Base-by-base conservation (phyloP, 2,888 invertebrate species). In the Tyria jacobaeae region DNA sequence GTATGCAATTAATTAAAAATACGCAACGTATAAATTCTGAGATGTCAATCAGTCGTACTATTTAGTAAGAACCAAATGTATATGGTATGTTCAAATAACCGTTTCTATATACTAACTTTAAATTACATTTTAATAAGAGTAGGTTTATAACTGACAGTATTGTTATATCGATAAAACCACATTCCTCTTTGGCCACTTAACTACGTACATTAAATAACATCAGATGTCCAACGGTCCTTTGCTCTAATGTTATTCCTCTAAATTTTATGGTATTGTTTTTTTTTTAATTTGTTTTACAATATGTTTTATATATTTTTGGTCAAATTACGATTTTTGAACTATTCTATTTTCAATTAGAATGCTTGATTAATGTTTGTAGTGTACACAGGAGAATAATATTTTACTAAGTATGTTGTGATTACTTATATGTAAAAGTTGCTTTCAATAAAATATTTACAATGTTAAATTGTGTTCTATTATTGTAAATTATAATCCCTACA, bases 361-460 rank as follows among this genome's bases (percentile, higher is more conserved):
- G 48, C 58, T 61, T 71, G 57, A 48, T 66, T 68, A 58, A 62
- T 68, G 60, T 64, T 64, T 64, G 69, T 71, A 69, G 71, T 75
- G 64, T 66, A 64, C 69, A 71, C 54, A 62, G 39, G 37, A 54
- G 60, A 66, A 69, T 48, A 51, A 75, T 75, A 71, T 71, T 44
- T 35, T 74, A 75, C 59, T 68, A n/a, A n/a, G n/a, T n/a, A 70
- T 67, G 71, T 64, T 73, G 69, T 76, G 71, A 49, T 27, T 49
- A 15, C 15, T 24, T 44, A 60, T 66, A 75, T 78, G 73, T 79
- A 73, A 74, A 62, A 66, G 68, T 76, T 72, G 66, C 75, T 66
- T 75, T 71, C 66, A 75, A 75, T 75, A 75, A 74, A 74, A 66
- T 64, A 64, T 73, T 71, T 73, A 73, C 75, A 62, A 62, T 54